Percentiles rank a stretch among this genome's conserved stretches.
These are phyloP conservation scores for Metopolophium dirhodum DNA, from an alignment of 1,140 invertebrate genomes.

Conservation along the genomic window DNA sequence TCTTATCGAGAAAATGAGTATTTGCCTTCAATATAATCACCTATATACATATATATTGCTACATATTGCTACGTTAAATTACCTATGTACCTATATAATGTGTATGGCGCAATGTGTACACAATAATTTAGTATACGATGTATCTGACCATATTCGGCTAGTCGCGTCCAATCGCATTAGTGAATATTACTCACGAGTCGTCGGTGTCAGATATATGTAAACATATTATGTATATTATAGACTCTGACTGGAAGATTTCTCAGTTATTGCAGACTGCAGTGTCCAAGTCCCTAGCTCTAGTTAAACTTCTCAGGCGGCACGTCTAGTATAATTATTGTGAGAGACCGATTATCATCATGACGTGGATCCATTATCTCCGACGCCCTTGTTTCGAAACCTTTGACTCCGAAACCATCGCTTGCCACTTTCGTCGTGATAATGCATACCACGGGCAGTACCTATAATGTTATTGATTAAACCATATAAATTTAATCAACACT, in stretches of 20 bases:
- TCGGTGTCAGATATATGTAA: background rate
- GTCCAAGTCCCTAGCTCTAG: background rate
- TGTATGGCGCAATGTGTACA: background rate
- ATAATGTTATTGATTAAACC: no score
- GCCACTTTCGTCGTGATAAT: no score
- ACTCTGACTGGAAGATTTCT: background rate
- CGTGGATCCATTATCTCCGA: no score
- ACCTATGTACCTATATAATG: no score
- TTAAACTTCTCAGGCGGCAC: no score
- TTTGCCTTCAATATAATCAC: background rate
- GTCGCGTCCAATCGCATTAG: background rate
- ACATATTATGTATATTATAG: background rate
- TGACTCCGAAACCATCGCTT: no score
- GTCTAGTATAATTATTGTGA: background rate
- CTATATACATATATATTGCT: background rate
- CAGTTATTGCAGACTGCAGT: background rate
- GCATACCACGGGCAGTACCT: no score
- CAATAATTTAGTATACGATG: background rate
- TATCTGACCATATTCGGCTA: background rate
- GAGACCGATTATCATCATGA: no score
- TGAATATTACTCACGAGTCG: background rate
- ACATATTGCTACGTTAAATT: background rate
- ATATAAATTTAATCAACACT: no score
- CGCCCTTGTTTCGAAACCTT: no score
- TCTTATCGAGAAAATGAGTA: background rate